Base-by-base conservation (phyloP, 2,113 vertebrate genomes). In the Strix uralensis region DNA sequence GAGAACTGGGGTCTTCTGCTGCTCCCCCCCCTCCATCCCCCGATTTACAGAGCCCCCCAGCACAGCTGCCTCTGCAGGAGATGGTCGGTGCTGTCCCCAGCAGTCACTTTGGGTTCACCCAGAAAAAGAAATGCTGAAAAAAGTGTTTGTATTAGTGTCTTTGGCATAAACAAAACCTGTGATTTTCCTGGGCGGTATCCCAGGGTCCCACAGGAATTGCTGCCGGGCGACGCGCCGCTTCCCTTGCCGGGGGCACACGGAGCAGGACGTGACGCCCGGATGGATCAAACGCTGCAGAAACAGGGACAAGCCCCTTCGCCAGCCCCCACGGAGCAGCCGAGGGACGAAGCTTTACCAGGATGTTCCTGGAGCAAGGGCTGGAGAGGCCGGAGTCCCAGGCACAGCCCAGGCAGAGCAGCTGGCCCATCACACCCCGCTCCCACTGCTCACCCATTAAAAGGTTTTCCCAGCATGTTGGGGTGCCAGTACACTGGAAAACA, bases 381-480 rank as follows among this genome's bases (percentile, higher is more conserved):
- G 66, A 47, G 55, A 61, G 11, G 29, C 49, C 40, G 0, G 23
- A 15, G 46, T 14, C 52, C 52, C 13, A 0, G 0, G 0, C 14
- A 9, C 36, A n/a, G 32, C 32, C 1, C 0, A 0, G 1, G 26
- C 42, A 75, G 36, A 49, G 32, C 54, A 55, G n/a, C 18, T 67
- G 51, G 65, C 2, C 61, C 51, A 8, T 46, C 29, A 1, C n/a
- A 18, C 4, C 9, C 10, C 3, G 1, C n/a, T 72, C 22, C 77
- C 5, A 2, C 65, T 70, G 36, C 86, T 94, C 79, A 57, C 30
- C 32, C 66, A 5, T 20, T 9, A 8, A 15, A 27, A 59, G 21
- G 16, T 10, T 32, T 59, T 78, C 22, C 51, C 61, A 63, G 61
- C 2, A 0, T 6, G 20, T 14, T 4, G 6, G 10, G 16, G 29